phyloP scores from a whole-genome alignment of 2,113 vertebrate genomes.

The Callipepla californica region DNA sequence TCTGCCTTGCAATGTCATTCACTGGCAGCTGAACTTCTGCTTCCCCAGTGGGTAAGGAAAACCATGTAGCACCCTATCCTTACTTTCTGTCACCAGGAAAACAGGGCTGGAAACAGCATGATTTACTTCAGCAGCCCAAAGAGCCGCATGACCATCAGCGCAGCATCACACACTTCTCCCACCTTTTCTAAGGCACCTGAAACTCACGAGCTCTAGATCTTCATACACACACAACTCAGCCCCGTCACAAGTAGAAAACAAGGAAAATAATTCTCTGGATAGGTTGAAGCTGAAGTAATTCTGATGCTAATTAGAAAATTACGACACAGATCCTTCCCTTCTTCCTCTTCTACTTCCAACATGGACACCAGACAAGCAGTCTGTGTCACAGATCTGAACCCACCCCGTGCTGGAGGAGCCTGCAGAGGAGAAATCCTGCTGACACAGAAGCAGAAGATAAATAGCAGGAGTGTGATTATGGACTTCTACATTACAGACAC shows the following conservation, averaged over 20 bases:
- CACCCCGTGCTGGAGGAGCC: not conserved
- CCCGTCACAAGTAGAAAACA: not conserved
- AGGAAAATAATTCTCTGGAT: not conserved
- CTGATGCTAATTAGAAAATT: not conserved
- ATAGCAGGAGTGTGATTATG: not conserved
- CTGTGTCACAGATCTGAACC: not conserved
- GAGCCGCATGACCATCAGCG: not conserved
- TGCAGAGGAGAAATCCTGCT: not conserved
- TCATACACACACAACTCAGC: not conserved
- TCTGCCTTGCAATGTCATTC: not conserved
- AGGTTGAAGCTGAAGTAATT: not conserved
- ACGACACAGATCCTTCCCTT: not conserved
- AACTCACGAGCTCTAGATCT: not conserved
- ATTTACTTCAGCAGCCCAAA: not conserved
- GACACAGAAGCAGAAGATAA: not conserved
- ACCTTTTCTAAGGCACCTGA: not conserved
- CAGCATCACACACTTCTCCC: not conserved
- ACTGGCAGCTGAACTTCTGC: not conserved
- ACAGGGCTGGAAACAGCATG: not conserved
- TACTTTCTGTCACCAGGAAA: not conserved
- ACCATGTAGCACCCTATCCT: not conserved
- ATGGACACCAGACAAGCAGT: not conserved
- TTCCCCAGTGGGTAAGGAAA: not conserved
- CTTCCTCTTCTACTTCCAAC: not conserved
- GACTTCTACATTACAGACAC: not conserved